These are phyloP conservation scores for Chloebia gouldiae DNA, from an alignment of 2,113 vertebrate species.

Conservation along the genomic window DNA sequence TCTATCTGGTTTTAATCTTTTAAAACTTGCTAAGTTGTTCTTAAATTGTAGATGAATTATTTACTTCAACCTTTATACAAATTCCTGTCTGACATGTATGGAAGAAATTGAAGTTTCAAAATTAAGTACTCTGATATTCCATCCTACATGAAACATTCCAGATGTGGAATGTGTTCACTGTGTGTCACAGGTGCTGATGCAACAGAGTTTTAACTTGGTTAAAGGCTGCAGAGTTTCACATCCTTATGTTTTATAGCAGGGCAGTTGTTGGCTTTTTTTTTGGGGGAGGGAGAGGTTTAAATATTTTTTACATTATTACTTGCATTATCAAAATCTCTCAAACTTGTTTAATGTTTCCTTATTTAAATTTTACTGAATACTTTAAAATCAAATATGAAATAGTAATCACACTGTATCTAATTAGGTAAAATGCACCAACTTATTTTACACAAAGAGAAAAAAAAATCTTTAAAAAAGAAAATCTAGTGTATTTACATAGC, in stretches of 20 bases:
- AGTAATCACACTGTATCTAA: not conserved
- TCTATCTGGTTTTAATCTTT: not conserved
- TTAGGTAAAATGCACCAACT: not conserved
- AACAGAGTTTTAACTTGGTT: not conserved
- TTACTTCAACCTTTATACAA: not conserved
- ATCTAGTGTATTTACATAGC: not conserved
- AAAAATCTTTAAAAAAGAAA: not conserved
- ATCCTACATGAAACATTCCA: not conserved
- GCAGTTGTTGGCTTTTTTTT: not conserved
- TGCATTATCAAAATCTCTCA: not conserved
- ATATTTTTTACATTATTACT: not conserved
- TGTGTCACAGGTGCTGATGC: not conserved
- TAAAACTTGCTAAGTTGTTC: not conserved
- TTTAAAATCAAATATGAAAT: not conserved
- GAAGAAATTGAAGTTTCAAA: not conserved
- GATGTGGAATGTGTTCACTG: not conserved
- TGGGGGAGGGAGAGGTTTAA: rapidly evolving
- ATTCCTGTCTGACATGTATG: not conserved
- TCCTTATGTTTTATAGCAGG: not conserved
- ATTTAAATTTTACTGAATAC: not conserved
- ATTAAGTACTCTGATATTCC: not conserved
- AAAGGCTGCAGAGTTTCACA: not conserved
- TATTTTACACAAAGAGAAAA: not conserved
- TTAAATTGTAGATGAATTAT: not conserved
- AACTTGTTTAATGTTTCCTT: not conserved